Conservation (phyloP, 2,888 invertebrate genomes). For the Steinernema hermaphroditum region DNA sequence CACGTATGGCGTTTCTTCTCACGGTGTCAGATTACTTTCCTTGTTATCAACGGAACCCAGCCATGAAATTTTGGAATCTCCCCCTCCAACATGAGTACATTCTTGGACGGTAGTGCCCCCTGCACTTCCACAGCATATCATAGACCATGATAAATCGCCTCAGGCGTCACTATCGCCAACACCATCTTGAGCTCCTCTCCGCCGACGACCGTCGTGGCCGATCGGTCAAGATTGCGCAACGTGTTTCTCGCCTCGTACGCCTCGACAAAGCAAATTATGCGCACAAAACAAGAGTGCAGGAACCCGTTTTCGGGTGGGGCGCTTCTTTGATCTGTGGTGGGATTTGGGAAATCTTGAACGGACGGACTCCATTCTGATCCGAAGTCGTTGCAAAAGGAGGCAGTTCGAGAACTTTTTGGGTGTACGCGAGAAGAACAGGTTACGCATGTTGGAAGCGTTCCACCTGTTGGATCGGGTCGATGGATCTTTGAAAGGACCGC, state of each 20-base stretch:
- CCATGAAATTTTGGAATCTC: no score
- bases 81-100: no score
- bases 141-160: background rate
- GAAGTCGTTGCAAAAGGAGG: background rate
- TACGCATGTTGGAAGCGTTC: no score
- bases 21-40: no score
- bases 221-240: conserved; percentile 26
- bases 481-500: no score
- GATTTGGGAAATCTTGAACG: background rate
- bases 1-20: no score
- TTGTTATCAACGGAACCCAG: no score
- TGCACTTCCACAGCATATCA: no score
- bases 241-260: background rate
- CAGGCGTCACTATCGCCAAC: background rate
- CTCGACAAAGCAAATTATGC: background rate
- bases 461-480: no score
- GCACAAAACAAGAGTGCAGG: background rate
- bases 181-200: background rate
- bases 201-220: background rate
- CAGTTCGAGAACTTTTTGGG: background rate
- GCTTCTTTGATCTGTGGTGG: background rate
- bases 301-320: background rate
- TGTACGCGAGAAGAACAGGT: background rate
- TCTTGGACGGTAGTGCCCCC: no score
- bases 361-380: background rate